Base-by-base conservation (phyloP, 2,888 invertebrate species). In the Matsumyia berberina region DNA sequence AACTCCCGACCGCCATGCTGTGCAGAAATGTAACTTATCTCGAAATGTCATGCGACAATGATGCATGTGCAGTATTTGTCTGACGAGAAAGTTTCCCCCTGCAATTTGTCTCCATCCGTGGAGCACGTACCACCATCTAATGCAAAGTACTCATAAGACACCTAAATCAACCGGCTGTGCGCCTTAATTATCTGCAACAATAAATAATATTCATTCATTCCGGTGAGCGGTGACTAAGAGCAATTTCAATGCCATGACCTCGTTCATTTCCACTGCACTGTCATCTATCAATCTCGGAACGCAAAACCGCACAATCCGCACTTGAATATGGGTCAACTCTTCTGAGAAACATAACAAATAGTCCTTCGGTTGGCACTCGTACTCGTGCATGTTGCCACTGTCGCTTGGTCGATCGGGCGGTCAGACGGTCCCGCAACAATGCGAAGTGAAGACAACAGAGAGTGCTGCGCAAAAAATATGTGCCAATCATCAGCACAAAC, bases 201-300 rank as follows among this genome's bases (percentile, higher is more conserved):
- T 85, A 85, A 85, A 85, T 85, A 80, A 85, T 85, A 85, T 70
- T 70, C 78, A 62, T 74, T 76, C 69, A 67, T 62, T 74, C 60
- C 51, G 55, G 49, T 35, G 72, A 31, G 15, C 44, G 51, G 64
- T 78, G 83, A 73, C 79, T 79, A 70, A 79, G 74, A 69, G 53
- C 66, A 46, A 51, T 80, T 80, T 85, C 85, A 85, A 85, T 85
- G 85, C 85, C 85, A 49, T 67, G 80, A 80, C 85, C 85, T 85
- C 85, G 76, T 85, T 85, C 85, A 53, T 58, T 70, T 85, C 51
- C 74, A 69, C 79, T 60, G 49, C 82, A 46, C 83, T 80, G 85
- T 80, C 85, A 85, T 79, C 85, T 76, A 85, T 85, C 85, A 85
- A 85, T 85, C 85, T 85, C 58, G 33, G 42, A 64, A 53, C 64